Evolutionary conservation across 1,140 invertebrate species (phyloP).

Genomic region (Lepidostoma basale): DNA sequence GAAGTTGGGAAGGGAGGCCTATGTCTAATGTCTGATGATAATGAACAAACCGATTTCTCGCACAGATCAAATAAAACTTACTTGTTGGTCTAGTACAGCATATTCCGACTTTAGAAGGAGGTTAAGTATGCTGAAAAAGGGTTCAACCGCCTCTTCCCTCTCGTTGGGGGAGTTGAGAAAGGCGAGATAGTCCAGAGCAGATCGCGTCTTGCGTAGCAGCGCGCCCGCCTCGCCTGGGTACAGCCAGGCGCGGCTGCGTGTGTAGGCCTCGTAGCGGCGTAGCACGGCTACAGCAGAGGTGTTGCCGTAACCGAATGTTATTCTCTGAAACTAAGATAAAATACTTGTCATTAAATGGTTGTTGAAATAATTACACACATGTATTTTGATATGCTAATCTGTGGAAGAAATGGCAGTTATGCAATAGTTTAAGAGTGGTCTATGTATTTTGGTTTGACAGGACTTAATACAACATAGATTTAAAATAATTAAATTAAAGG

Average conservation of each 20-base stretch:
- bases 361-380: too few relatives aligned
- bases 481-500: too few relatives aligned
- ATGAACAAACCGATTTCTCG: too few relatives aligned
- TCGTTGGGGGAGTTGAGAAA: conserved; percentile 50
- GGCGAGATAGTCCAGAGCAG: conserved; percentile 60
- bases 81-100: conserved; percentile 61
- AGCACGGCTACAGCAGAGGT: conserved; percentile 55
- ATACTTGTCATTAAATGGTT: too few relatives aligned
- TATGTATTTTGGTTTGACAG: too few relatives aligned
- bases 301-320: conserved; percentile 64
- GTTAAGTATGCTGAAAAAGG: conserved; percentile 60
- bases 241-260: conserved; percentile 50
- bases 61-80: conserved; percentile 48
- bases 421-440: too few relatives aligned
- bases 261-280: conserved; percentile 52
- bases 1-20: too few relatives aligned
- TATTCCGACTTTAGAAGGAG: conserved; percentile 55
- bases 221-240: conserved; percentile 66
- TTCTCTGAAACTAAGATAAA: conserved; percentile 59
- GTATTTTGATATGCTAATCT: too few relatives aligned
- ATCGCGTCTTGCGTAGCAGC: conserved; percentile 57
- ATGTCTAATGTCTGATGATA: too few relatives aligned
- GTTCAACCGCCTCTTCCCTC: conserved; percentile 52
- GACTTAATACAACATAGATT: too few relatives aligned
- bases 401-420: too few relatives aligned